A percentile compares a stretch with the other conserved stretches of the same genome.
phyloP scores from a whole-genome alignment of 2,113 vertebrate species.

The Capricornis sumatraensis region DNA sequence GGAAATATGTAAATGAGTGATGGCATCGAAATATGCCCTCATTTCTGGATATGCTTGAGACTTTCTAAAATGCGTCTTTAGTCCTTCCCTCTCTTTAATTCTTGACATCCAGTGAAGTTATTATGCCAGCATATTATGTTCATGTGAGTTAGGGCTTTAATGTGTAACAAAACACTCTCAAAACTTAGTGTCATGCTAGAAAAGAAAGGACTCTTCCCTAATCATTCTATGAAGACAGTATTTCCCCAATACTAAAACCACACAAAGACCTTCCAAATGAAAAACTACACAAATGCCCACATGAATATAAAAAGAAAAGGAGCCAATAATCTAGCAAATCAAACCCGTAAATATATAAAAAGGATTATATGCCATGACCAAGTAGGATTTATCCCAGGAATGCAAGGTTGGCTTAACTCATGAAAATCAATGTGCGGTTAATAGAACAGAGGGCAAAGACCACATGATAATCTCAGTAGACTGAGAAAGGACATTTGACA shows the following conservation, averaged over 20 bases:
- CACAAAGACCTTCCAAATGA: neutral
- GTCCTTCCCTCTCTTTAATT: neutral
- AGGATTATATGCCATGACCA: neutral
- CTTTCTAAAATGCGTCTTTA: neutral
- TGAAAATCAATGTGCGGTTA: neutral
- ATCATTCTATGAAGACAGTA: accelerated
- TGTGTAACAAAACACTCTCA: neutral
- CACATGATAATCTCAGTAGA: neutral
- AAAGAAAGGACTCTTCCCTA: neutral
- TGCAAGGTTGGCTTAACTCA: constrained; percentile 1
- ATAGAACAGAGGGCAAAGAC: neutral
- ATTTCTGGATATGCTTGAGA: neutral
- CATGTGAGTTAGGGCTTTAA: neutral
- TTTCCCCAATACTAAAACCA: neutral
- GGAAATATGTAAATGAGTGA: constrained; percentile 35
- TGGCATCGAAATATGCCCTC: constrained; percentile 3
- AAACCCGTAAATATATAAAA: neutral
- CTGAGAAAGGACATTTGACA: neutral
- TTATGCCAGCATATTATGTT: neutral
- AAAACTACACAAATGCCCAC: neutral
- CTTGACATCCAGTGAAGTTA: neutral
- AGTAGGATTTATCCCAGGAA: neutral
- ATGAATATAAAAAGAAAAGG: neutral
- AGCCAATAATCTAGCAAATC: neutral
- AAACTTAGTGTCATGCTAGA: neutral